phyloP scores from a whole-genome alignment of 1,140 invertebrate genomes.

The Eupristina koningsbergeri region DNA sequence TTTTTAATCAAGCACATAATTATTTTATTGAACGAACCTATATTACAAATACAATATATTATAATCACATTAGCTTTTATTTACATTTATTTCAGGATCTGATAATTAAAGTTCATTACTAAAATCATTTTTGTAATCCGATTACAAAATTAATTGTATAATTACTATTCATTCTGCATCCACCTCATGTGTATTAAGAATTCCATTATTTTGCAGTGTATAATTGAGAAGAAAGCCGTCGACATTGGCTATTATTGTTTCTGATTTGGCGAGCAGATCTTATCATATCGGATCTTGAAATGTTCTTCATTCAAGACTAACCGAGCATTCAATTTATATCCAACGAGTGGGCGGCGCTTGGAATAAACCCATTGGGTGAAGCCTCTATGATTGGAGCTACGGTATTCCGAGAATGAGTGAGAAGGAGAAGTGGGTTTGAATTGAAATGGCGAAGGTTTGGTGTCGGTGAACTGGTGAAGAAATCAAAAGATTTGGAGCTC shows the following conservation, averaged over 20 bases:
- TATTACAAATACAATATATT: no score
- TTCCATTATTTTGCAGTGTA: no score
- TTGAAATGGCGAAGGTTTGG: conserved; percentile 12
- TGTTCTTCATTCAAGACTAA: background rate
- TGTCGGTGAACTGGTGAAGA: background rate
- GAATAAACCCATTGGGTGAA: background rate
- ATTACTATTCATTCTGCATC: no score
- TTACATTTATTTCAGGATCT: no score
- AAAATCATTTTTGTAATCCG: no score
- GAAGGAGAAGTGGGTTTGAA: background rate
- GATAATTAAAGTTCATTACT: no score
- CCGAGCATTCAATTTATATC: conserved; percentile 9
- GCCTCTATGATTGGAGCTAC: background rate
- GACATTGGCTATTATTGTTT: background rate
- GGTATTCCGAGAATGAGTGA: background rate
- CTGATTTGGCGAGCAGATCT: background rate
- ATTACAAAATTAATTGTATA: no score
- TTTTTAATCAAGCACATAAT: no score
- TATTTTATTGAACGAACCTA: no score
- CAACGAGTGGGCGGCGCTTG: conserved; percentile 1
- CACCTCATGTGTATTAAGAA: no score
- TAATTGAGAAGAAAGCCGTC: no score
- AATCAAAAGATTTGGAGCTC: background rate
- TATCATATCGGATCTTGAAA: background rate
- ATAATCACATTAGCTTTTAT: no score